Conservation (phyloP, 2,888 invertebrate genomes). For the Agrilus biguttatus region DNA sequence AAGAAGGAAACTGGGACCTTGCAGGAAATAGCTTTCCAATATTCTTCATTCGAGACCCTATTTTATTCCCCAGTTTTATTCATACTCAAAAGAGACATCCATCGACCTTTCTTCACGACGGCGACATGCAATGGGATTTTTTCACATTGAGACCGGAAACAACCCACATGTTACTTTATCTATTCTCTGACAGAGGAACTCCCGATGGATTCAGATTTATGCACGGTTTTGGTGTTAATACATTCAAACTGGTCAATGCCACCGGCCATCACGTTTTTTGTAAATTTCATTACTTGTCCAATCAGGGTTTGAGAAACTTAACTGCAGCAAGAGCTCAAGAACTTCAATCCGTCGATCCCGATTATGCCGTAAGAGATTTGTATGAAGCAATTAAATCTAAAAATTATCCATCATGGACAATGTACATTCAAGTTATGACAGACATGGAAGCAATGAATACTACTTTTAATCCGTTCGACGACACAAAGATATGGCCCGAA, state of each 20-base stretch:
- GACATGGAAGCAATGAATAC: conserved; percentile 66
- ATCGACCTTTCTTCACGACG: conserved; percentile 74
- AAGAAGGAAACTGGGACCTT: conserved; percentile 86
- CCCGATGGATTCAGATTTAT: conserved; percentile 65
- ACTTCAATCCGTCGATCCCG: conserved; percentile 66
- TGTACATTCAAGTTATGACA: conserved; percentile 80
- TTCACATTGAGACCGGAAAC: conserved; percentile 75
- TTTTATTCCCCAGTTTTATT: conserved; percentile 86
- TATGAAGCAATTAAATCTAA: conserved; percentile 74
- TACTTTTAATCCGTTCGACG: conserved; percentile 82
- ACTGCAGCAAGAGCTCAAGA: conserved; percentile 49
- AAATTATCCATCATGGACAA: conserved; percentile 63
- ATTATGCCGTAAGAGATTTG: conserved; percentile 77
- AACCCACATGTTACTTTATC: conserved; percentile 67
- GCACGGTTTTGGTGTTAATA: conserved; percentile 89
- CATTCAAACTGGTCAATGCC: conserved; percentile 77
- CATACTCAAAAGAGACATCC: conserved; percentile 96
- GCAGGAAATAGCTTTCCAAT: conserved; percentile 89
- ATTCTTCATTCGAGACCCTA: conserved; percentile 82
- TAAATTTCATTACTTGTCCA: conserved; percentile 85
- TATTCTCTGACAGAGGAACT: conserved; percentile 86
- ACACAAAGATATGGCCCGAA: conserved; percentile 89
- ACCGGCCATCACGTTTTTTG: conserved; percentile 60
- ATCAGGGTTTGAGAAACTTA: conserved; percentile 81
- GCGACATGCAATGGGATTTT: conserved; percentile 95